These are phyloP conservation scores for Aspidiotus destructor DNA, from an alignment of 2,888 invertebrate species.

Conservation along the genomic window DNA sequence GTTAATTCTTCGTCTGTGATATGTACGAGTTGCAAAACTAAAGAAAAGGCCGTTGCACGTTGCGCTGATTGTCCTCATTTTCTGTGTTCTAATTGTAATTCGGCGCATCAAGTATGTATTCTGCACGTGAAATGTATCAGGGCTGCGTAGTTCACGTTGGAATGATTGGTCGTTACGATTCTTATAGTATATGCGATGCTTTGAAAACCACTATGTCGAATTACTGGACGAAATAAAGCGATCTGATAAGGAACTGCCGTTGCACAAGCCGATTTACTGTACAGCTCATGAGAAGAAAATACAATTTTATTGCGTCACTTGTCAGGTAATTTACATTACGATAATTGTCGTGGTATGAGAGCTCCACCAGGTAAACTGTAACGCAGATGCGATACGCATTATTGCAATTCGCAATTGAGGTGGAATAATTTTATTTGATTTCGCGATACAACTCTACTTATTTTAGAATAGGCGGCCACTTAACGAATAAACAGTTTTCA, in stretches of 20 bases:
- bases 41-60: conserved; percentile 84
- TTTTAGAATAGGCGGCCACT: neutral
- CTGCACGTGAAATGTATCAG: neutral
- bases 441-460: neutral
- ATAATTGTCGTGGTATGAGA: no score
- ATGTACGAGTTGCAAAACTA: conserved; percentile 91
- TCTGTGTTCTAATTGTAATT: conserved; percentile 85
- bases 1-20: conserved; percentile 58
- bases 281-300: conserved; percentile 71
- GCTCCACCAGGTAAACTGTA: no score
- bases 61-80: conserved; percentile 93
- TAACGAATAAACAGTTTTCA: no score
- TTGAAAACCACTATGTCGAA: conserved; percentile 86
- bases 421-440: conserved; percentile 5
- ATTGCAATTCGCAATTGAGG: neutral
- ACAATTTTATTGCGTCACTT: conserved; percentile 79
- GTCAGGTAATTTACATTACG: conserved; percentile 46
- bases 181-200: conserved; percentile 75
- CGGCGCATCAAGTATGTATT: conserved; percentile 63
- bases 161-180: conserved; percentile 2
- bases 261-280: conserved; percentile 84
- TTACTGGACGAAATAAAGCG: conserved; percentile 77
- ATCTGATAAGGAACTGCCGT: conserved; percentile 63
- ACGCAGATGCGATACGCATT: no score
- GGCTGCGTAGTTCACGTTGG: neutral